Percentiles rank a stretch among this genome's conserved stretches.
These are phyloP conservation scores for Sebastes steindachneri DNA, from an alignment of 2,797 vertebrate species.

Conservation along the genomic window DNA sequence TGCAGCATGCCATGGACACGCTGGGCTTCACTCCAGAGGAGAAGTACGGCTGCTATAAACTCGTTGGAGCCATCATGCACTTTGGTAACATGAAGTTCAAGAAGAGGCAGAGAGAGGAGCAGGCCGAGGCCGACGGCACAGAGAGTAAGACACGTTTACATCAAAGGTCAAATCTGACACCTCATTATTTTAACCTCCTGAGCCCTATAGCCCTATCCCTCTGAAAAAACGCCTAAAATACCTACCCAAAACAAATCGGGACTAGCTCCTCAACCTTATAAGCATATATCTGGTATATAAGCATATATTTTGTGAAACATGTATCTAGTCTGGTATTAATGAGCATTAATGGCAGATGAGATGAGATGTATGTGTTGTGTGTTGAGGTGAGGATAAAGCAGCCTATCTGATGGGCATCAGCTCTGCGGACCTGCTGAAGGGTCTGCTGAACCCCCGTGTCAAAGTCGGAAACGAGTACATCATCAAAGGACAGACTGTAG, in stretches of 20 bases:
- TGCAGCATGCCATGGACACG: slow-evolving; percentile 94
- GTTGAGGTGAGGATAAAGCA: slow-evolving; percentile 91
- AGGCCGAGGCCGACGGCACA: slow-evolving; percentile 93
- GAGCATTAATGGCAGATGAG: background rate
- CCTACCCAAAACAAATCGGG: no score
- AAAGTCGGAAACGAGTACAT: slow-evolving; percentile 94
- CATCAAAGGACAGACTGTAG: slow-evolving; percentile 93
- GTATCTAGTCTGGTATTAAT: background rate
- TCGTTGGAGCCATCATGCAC: slow-evolving; percentile 95
- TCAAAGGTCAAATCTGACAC: background rate
- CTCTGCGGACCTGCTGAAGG: slow-evolving; percentile 93
- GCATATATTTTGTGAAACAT: background rate
- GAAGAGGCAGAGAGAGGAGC: slow-evolving; percentile 93
- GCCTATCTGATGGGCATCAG: slow-evolving; percentile 95
- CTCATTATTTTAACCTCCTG: background rate
- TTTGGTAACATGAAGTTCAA: slow-evolving; percentile 99
- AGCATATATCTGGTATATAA: no score
- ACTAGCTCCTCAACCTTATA: no score
- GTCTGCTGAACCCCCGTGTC: slow-evolving; percentile 92
- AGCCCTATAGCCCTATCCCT: no score
- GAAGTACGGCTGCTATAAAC: slow-evolving; percentile 93
- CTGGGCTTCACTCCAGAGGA: slow-evolving; percentile 92
- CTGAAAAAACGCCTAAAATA: no score
- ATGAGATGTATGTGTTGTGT: slow-evolving; percentile 3
- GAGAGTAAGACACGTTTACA: slow-evolving; percentile 86